Percentiles rank a stretch among this genome's conserved stretches.
Evolutionary conservation across 2,888 invertebrate species (phyloP).

Genomic region (Polylopha cassiicola): DNA sequence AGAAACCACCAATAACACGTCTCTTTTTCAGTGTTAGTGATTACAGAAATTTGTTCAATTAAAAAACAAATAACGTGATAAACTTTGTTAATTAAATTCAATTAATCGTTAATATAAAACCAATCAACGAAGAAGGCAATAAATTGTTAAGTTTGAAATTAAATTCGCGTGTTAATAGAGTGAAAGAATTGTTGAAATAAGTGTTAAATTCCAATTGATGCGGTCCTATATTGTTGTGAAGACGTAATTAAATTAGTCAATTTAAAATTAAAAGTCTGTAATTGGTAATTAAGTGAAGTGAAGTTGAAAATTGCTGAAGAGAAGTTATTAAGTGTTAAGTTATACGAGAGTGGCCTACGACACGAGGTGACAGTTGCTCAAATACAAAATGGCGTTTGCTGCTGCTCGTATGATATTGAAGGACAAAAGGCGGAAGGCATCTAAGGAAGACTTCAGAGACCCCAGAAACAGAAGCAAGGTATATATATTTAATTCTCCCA

Average conservation of each 20-base stretch:
- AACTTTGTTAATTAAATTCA: constrained; percentile 27
- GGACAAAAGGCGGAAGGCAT: constrained; percentile 87
- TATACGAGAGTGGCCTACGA: constrained; percentile 34
- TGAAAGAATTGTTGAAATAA: constrained; percentile 23
- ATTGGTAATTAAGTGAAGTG: constrained; percentile 21
- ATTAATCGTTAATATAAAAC: constrained; percentile 29
- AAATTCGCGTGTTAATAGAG: constrained; percentile 31
- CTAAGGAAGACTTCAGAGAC: constrained; percentile 86
- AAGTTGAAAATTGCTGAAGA: neutral
- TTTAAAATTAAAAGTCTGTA: constrained; percentile 33
- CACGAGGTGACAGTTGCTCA: constrained; percentile 28
- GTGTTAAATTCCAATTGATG: constrained; percentile 29
- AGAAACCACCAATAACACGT: constrained; percentile 1
- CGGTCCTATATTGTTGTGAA: constrained; percentile 27
- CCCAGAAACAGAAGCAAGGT: constrained; percentile 90
- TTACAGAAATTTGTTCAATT: constrained; percentile 20
- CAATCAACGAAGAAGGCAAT: constrained; percentile 48
- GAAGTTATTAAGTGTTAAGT: neutral
- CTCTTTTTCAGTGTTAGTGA: constrained; percentile 13
- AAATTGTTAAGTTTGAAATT: constrained; percentile 44
- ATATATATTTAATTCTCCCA: constrained; percentile 36
- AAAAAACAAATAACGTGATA: constrained; percentile 18
- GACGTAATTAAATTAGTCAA: constrained; percentile 28
- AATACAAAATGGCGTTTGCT: constrained; percentile 85
- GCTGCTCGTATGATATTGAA: constrained; percentile 90